Percentiles rank a stretch among this genome's conserved stretches.
phyloP scores from a whole-genome alignment of 2,888 invertebrate genomes.

The Synanthedon vespiformis region DNA sequence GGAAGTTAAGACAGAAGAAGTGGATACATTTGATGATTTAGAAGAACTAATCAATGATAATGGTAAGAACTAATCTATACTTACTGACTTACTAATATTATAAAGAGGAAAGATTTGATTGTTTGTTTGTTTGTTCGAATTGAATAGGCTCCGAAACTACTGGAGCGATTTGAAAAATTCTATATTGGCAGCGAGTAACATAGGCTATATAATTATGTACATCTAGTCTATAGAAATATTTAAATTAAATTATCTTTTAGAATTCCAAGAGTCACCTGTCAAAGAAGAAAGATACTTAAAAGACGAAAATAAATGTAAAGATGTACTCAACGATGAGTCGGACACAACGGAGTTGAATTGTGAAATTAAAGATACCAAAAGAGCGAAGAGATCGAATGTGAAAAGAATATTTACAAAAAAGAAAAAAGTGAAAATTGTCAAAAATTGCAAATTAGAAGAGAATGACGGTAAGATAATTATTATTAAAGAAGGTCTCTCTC shows the following conservation, averaged over 20 bases:
- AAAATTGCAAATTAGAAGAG: no score
- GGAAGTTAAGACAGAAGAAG: constrained; percentile 33
- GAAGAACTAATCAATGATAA: constrained; percentile 28
- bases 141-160: no score
- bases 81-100: no score
- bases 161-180: no score
- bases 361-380: constrained; percentile 10
- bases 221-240: no score
- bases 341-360: constrained; percentile 18
- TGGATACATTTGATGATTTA: constrained; percentile 12
- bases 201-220: no score
- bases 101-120: no score
- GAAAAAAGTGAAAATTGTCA: not conserved
- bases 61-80: constrained; percentile 12
- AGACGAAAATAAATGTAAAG: constrained; percentile 12
- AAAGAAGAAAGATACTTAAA: constrained; percentile 25
- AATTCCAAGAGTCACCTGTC: constrained; percentile 21
- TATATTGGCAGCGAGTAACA: no score
- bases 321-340: constrained; percentile 28
- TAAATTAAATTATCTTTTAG: no score
- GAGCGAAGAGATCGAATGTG: not conserved
- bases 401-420: constrained; percentile 4
- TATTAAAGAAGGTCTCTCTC: no score
- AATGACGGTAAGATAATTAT: no score
- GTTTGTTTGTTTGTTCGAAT: no score